Base-by-base conservation (phyloP, 2,113 vertebrate genomes). In the Sturnus vulgaris region DNA sequence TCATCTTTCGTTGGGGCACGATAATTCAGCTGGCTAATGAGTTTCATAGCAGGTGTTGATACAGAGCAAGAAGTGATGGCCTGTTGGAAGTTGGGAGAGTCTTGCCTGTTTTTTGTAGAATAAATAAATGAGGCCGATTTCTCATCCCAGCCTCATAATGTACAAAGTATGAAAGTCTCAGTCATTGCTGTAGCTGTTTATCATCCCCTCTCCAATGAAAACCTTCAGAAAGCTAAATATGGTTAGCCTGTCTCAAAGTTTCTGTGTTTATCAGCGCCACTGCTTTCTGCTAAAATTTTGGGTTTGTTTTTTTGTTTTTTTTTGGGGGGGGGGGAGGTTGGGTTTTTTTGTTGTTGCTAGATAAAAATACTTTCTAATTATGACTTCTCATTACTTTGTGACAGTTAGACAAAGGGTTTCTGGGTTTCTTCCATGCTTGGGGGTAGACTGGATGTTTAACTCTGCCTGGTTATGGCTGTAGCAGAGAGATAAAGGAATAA, bases 401-500 rank as follows among this genome's bases (percentile, higher is more conserved):
- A 55, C 56, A 49, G 15, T 55, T 72, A 59, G 28, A 50, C 33
- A 59, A 88, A 77, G 37, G 18, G 20, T 21, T 81, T 93, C 42
- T 65, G 56, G 0, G 15, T 78, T 81, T 75, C 13, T 86, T 82
- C 72, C 28, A 11, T 44, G 30, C 37, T 82, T 71, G 65, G 35
- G 33, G 66, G 40, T 96, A 47, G 24, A 24, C 35, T 61, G 72
- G 12, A 31, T 83, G 11, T 87, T 81, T 76, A 77, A 78, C 64
- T 66, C 17, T 78, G 55, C 27, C 47, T 76, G 60, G 17, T 90
- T 63, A 82, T 53, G 68, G 35, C 94, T 96, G 96, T 53, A 64
- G 11, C 21, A 55, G 73, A 24, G 65, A 96, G 97, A 97, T 97
- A 97, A 96, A 94, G 63, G 69, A 72, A 71, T 96, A 82, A 96